phyloP scores from a whole-genome alignment of 1,140 invertebrate species.

The Diprion similis region DNA sequence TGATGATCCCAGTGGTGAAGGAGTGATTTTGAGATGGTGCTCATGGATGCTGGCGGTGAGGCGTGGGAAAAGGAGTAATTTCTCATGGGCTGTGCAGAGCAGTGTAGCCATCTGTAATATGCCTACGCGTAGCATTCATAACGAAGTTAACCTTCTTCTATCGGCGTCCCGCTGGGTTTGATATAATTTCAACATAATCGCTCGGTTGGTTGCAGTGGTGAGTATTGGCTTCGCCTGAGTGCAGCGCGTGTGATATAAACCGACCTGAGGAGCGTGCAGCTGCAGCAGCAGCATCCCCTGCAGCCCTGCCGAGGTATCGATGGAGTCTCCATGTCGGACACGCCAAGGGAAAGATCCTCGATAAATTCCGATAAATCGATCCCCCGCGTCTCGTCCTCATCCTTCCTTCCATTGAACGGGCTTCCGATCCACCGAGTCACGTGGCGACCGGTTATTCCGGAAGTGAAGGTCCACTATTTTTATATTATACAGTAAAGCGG shows the following conservation, averaged over 20 bases:
- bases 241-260: no score
- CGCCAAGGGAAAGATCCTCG: neutral
- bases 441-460: neutral
- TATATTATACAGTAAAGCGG: no score
- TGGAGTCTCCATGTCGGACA: neutral
- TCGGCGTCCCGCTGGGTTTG: conserved; percentile 28
- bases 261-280: neutral
- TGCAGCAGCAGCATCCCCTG: neutral
- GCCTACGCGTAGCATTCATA: conserved; percentile 42
- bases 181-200: conserved; percentile 27
- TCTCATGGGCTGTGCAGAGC: conserved; percentile 6
- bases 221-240: no score
- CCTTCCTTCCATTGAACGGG: neutral
- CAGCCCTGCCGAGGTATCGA: neutral
- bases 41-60: neutral
- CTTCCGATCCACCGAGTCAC: neutral
- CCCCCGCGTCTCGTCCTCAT: neutral
- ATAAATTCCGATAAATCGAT: neutral
- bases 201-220: neutral
- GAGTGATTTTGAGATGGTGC: no score
- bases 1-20: no score
- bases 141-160: conserved; percentile 38
- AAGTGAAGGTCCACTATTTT: no score
- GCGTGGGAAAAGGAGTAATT: neutral
- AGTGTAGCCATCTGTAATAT: conserved; percentile 39